Evolutionary conservation across 2,113 vertebrate species (phyloP), one percentile per base, ranked within the genome.

Genomic region (Falco punctatus): DNA sequence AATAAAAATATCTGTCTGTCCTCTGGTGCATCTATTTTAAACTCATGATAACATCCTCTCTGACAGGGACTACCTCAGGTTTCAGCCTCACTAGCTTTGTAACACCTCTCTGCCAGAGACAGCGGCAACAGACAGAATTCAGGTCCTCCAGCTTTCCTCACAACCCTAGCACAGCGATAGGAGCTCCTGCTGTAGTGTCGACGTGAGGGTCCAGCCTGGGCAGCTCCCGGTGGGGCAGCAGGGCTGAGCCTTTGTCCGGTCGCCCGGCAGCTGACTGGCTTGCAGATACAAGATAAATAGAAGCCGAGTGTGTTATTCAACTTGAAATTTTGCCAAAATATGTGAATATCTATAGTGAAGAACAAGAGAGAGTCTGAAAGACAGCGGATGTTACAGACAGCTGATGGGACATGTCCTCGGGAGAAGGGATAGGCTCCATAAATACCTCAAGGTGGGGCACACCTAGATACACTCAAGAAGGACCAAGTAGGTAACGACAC

Each of bases 221-320:
- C 35, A 35, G 9, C 5, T 57, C 4, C 21, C 5, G 1, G 0
- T 49, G 8, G 38, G 2, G 17, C 30, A 48, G 62, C 13, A 33
- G 57, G 6, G 18, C 32, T 77, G 55, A 18, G 13, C 17, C 16
- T 0, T 1, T 10, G 7, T 48, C 17, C 28, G 24, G 54, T 15
- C 8, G 26, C 33, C 22, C 15, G 11, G 42, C 14, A 12, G 42
- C 14, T 42, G 42, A 42, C 14, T 14, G 14, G 42, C 42, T 42
- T 42, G 42, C 42, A 42, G 42, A 42, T 42, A 42, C 12, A 14
- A 13, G 42, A 42, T 42, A 42, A 42, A 42, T 42, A 42, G 42
- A 42, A 42, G 42, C 13, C 42, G 42, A 42, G 42, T 42, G 12
- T 42, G 42, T 42, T 42, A 42, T 42, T 42, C 14, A 42, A 42